A percentile compares a stretch with the other conserved stretches of the same genome.
Conservation (phyloP, 2,797 vertebrate species). For the Protosalanx chinensis region DNA sequence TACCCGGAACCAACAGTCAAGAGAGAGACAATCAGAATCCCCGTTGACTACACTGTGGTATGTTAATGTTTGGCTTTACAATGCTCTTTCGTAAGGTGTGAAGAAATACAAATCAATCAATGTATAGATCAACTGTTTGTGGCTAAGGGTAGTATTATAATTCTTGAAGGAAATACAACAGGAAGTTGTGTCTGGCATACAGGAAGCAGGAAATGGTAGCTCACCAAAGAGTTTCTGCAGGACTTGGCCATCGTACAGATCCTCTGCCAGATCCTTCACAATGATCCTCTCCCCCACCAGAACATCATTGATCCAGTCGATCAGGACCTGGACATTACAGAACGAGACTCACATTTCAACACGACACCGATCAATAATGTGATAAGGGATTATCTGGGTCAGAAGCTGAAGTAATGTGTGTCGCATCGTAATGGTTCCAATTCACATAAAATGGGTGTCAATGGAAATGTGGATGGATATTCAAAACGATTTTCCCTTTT, state of each 20-base stretch:
- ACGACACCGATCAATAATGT: not conserved
- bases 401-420: not conserved
- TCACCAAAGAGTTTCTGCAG: constrained; percentile 97
- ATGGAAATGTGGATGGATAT: not conserved
- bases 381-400: not conserved
- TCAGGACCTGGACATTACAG: constrained; percentile 80
- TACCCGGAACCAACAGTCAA: constrained; percentile 47
- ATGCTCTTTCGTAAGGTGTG: too few species aligned
- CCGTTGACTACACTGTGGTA: too few species aligned
- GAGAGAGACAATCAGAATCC: too few species aligned
- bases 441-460: too few species aligned
- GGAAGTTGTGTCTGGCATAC: not conserved
- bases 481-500: not conserved
- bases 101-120: too few species aligned
- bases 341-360: not conserved
- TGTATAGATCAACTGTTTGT: too few species aligned
- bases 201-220: not conserved
- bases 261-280: constrained; percentile 96
- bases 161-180: not conserved
- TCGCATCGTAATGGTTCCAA: not conserved
- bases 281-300: constrained; percentile 97
- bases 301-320: constrained; percentile 98
- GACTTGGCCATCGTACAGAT: constrained; percentile 96
- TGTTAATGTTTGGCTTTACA: too few species aligned
- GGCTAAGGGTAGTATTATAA: too few species aligned